These are phyloP conservation scores for Chrysemys picta DNA, from an alignment of 2,113 vertebrate genomes.

Conservation along the genomic window DNA sequence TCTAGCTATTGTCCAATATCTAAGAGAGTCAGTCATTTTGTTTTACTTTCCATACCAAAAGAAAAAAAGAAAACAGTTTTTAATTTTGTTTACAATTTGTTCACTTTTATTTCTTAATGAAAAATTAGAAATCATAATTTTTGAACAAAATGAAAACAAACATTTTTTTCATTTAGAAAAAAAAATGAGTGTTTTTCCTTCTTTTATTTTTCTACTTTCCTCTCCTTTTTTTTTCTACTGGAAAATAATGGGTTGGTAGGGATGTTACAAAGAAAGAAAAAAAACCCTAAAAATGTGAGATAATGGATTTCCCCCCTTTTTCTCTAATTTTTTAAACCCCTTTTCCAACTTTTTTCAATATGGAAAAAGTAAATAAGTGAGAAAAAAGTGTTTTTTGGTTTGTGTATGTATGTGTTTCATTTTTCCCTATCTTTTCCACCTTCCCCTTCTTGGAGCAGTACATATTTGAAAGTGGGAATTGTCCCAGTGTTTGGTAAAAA, in stretches of 20 bases:
- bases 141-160: not conserved
- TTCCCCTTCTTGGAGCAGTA: not conserved
- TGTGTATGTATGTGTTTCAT: not conserved
- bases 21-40: not conserved
- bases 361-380: not conserved
- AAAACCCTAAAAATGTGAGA: not conserved
- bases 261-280: not conserved
- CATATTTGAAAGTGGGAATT: not conserved
- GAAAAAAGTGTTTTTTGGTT: not conserved
- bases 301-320: not conserved
- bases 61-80: not conserved
- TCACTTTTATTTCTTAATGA: not conserved
- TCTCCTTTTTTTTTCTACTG: not conserved
- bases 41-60: not conserved
- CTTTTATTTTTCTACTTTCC: not conserved
- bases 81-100: not conserved
- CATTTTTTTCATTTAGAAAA: not conserved
- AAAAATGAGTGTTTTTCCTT: not conserved
- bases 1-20: not conserved
- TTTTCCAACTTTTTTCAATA: not conserved
- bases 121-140: not conserved
- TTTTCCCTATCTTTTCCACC: not conserved
- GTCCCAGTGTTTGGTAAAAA: not conserved
- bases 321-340: not conserved
- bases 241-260: not conserved